Evolutionary conservation across 35 echinoderm and acorn worm species (phyloP).

Genomic region (Lytechinus variegatus): DNA sequence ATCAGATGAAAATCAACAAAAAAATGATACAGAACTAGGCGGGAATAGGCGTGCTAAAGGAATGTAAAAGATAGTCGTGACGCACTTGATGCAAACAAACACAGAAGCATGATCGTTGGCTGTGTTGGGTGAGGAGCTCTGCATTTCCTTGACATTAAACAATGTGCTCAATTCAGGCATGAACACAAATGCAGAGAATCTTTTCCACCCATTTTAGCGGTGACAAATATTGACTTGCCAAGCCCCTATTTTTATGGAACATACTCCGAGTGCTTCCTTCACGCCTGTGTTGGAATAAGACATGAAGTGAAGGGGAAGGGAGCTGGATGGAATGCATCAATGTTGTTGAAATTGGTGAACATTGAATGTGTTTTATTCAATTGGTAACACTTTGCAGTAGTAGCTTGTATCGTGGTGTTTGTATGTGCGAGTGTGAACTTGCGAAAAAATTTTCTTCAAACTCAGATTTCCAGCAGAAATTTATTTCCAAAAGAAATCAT

Average conservation of each 20-base stretch:
- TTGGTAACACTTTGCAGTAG: background rate
- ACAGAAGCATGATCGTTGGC: background rate
- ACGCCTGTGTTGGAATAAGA: background rate
- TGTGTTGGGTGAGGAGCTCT: background rate
- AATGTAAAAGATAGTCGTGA: background rate
- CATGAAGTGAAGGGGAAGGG: background rate
- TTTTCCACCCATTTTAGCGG: background rate
- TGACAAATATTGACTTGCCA: background rate
- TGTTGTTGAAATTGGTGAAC: background rate
- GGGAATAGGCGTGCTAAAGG: background rate
- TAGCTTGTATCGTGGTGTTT: background rate
- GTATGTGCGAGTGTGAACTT: background rate
- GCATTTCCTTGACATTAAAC: slow-evolving; percentile 11
- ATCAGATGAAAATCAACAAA: background rate
- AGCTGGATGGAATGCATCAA: background rate
- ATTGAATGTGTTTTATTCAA: background rate
- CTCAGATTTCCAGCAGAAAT: no score
- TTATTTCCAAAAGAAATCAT: no score
- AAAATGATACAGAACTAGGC: background rate
- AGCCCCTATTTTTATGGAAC: background rate
- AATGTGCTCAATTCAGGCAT: background rate
- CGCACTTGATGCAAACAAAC: background rate
- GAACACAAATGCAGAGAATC: background rate
- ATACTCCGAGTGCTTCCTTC: background rate
- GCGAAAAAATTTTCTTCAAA: background rate